Percentiles rank a stretch among this genome's conserved stretches.
Conservation (phyloP, 2,797 vertebrate genomes). For the Callimico goeldii region DNA sequence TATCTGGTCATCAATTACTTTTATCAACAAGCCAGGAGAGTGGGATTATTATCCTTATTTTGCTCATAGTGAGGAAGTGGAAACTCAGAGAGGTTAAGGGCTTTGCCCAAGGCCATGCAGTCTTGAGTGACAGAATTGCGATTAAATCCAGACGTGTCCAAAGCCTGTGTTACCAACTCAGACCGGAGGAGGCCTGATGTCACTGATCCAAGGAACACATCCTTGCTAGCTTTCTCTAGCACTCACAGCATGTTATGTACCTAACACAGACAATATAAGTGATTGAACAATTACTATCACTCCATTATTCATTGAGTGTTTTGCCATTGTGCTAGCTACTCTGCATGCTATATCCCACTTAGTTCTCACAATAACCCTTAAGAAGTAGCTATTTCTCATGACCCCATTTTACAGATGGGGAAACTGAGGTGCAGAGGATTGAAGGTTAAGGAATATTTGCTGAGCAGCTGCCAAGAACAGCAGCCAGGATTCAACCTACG, state of each 20-base stretch:
- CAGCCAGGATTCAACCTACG: not conserved
- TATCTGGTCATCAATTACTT: not conserved
- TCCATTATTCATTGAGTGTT: not conserved
- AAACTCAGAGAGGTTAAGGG: not conserved
- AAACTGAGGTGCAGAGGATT: not conserved
- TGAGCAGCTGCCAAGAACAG: not conserved
- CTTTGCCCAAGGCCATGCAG: not conserved
- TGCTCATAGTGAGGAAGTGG: not conserved
- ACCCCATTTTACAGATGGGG: not conserved
- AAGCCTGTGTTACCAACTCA: not conserved
- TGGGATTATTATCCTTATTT: not conserved
- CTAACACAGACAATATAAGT: not conserved
- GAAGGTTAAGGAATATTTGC: not conserved
- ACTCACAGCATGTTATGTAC: fast-evolving
- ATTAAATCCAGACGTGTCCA: not conserved
- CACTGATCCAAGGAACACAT: fast-evolving
- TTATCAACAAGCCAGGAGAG: no score
- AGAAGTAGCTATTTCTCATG: not conserved
- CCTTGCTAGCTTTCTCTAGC: not conserved
- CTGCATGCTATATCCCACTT: not conserved
- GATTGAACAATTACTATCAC: not conserved
- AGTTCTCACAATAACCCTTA: not conserved
- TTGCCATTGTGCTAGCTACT: not conserved
- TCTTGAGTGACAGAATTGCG: not conserved
- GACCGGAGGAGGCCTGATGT: not conserved